phyloP scores from a whole-genome alignment of 2,797 vertebrate species.

The Neopelma chrysocephalum region DNA sequence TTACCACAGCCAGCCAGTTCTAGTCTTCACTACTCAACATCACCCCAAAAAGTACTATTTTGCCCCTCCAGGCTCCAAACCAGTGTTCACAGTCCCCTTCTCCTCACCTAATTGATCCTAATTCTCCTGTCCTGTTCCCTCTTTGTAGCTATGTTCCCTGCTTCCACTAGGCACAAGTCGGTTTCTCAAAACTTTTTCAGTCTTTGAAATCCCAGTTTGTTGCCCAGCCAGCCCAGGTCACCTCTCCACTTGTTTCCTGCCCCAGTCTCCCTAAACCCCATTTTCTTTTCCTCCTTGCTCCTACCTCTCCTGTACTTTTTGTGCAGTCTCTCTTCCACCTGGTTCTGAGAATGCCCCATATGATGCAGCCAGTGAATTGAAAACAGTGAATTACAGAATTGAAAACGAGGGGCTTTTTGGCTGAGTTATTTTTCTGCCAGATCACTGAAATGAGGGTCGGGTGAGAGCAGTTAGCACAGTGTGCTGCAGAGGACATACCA shows the following conservation, averaged over 20 bases:
- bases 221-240: background rate
- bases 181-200: background rate
- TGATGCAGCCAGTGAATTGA: background rate
- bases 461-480: background rate
- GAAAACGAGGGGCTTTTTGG: background rate
- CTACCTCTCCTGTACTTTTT: background rate
- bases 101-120: background rate
- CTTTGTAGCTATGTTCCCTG: background rate
- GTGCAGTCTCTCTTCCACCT: background rate
- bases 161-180: background rate
- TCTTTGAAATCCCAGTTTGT: background rate
- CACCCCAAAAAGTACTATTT: background rate
- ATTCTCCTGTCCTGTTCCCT: background rate
- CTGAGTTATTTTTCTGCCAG: background rate
- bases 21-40: background rate
- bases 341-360: background rate
- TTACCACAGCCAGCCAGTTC: background rate
- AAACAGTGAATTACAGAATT: background rate
- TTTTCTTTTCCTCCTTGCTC: background rate
- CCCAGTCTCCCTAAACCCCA: background rate
- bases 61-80: background rate
- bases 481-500: background rate
- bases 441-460: background rate
- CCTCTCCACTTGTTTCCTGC: background rate
- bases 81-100: background rate